These are phyloP conservation scores for Zaprionus capensis DNA, from an alignment of 1,140 invertebrate species.

Conservation along the genomic window DNA sequence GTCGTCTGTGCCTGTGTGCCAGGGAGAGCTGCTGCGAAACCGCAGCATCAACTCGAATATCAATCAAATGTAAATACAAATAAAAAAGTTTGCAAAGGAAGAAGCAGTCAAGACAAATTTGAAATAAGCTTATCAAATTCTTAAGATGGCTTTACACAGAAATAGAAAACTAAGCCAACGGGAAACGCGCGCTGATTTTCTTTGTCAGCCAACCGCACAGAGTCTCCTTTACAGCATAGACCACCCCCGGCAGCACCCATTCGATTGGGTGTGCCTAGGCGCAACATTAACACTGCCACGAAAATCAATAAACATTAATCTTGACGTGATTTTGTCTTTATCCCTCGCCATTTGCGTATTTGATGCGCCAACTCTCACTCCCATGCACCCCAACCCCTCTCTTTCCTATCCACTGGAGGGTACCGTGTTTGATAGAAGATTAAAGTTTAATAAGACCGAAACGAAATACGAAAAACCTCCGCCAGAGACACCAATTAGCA, in stretches of 20 bases:
- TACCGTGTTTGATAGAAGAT: slow-evolving; percentile 57
- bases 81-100: slow-evolving; percentile 40
- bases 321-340: slow-evolving; percentile 76
- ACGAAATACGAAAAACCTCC: neutral
- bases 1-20: neutral
- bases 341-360: slow-evolving; percentile 76
- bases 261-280: slow-evolving; percentile 40
- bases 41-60: slow-evolving; percentile 11
- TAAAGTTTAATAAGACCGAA: slow-evolving; percentile 59
- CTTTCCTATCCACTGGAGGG: slow-evolving; percentile 23
- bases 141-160: slow-evolving; percentile 65
- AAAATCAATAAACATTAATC: slow-evolving; percentile 82
- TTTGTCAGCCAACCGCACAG: neutral
- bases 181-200: slow-evolving; percentile 48
- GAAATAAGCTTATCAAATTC: slow-evolving; percentile 75
- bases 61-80: slow-evolving; percentile 62
- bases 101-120: slow-evolving; percentile 37
- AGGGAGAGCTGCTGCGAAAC: neutral
- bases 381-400: neutral
- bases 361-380: slow-evolving; percentile 28
- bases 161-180: slow-evolving; percentile 75
- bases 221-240: neutral
- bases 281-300: slow-evolving; percentile 63
- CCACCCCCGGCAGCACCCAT: slow-evolving; percentile 6
- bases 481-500: slow-evolving; percentile 49